These are phyloP conservation scores for Sycobia sp. DNA, from an alignment of 1,140 invertebrate species.

Conservation along the genomic window DNA sequence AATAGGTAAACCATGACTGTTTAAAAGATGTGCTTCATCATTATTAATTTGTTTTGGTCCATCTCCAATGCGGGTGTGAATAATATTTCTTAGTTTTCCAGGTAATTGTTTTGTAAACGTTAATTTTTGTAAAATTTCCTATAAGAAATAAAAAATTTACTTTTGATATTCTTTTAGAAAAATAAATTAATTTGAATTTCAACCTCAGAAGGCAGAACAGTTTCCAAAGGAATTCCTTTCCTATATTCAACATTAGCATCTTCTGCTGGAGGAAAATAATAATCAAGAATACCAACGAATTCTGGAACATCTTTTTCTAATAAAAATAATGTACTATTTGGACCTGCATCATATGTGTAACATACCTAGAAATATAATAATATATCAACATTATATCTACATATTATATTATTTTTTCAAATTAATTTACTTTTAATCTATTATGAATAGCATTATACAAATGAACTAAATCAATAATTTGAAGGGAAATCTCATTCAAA, in stretches of 20 bases:
- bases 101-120: constrained; percentile 55
- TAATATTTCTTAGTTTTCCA: constrained; percentile 80
- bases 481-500: constrained; percentile 86
- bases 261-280: constrained; percentile 72
- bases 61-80: constrained; percentile 78
- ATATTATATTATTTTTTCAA: constrained; percentile 8
- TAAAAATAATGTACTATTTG: constrained; percentile 92
- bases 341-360: constrained; percentile 97
- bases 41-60: constrained; percentile 67
- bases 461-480: constrained; percentile 82
- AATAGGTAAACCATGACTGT: constrained; percentile 44
- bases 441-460: constrained; percentile 75
- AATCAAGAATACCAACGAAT: constrained; percentile 70
- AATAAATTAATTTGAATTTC: constrained; percentile 6
- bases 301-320: constrained; percentile 76
- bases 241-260: constrained; percentile 60
- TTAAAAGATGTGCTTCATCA: constrained; percentile 65
- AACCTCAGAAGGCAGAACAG: constrained; percentile 45
- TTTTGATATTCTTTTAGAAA: constrained; percentile 11
- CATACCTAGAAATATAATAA: constrained; percentile 67
- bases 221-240: constrained; percentile 62
- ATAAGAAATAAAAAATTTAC: constrained; percentile 35
- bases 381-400: not conserved
- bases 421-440: constrained; percentile 64
- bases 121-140: constrained; percentile 58